Conservation (phyloP, 2,888 invertebrate species). For the Smittia sp. region DNA sequence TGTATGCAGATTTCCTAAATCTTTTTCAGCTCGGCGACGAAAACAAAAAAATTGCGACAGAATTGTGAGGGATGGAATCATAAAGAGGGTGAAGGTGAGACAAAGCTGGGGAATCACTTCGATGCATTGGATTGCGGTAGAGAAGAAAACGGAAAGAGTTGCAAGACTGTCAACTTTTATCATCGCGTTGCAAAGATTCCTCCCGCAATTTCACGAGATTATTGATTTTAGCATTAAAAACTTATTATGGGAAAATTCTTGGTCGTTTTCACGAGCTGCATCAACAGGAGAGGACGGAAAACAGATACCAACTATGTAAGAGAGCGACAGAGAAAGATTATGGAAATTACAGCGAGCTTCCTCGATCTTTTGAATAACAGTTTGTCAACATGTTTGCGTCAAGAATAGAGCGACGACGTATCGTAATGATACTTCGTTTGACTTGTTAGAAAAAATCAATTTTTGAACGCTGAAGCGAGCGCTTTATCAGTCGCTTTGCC, state of each 20-base stretch:
- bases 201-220: conserved; percentile 17
- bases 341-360: conserved; percentile 23
- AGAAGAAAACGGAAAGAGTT: neutral
- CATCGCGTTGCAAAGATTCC: neutral
- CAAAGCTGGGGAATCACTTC: too few species aligned
- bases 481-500: neutral
- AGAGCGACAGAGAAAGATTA: conserved; percentile 24
- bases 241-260: conserved; percentile 13
- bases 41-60: conserved; percentile 9
- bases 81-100: neutral
- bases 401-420: conserved; percentile 7
- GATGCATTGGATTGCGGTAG: too few species aligned
- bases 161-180: conserved; percentile 1
- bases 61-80: neutral
- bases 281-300: conserved; percentile 25
- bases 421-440: conserved; percentile 33
- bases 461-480: neutral
- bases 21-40: conserved; percentile 11
- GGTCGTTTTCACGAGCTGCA: neutral
- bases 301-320: neutral
- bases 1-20: conserved; percentile 15
- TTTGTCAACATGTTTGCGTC: conserved; percentile 33
- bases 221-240: conserved; percentile 39
- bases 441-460: conserved; percentile 19
- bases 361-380: neutral